phyloP scores from a whole-genome alignment of 2,113 vertebrate genomes.

The Hemicordylus capensis region DNA sequence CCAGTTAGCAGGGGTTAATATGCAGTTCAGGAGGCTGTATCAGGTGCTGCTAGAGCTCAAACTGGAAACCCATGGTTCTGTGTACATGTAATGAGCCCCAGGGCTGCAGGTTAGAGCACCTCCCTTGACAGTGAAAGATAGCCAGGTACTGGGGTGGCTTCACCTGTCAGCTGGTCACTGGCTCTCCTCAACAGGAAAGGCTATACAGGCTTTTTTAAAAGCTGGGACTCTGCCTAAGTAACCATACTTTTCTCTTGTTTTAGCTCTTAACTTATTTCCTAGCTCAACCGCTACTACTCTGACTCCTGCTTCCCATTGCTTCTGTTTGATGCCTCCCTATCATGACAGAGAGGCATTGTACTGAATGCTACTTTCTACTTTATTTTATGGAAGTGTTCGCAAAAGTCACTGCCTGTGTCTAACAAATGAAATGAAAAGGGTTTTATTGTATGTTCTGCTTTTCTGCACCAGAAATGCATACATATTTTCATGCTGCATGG shows the following conservation, averaged over 20 bases:
- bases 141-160: neutral
- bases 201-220: neutral
- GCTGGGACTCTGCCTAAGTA: neutral
- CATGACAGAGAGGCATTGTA: neutral
- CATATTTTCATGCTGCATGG: too few relatives aligned
- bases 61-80: neutral
- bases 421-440: neutral
- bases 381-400: neutral
- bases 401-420: neutral
- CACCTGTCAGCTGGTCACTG: neutral
- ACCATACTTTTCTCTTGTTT: neutral
- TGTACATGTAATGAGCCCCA: too few relatives aligned
- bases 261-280: neutral
- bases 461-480: too few relatives aligned
- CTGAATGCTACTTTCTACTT: slow-evolving; percentile 31
- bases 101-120: neutral
- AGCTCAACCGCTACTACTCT: neutral
- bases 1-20: too few relatives aligned
- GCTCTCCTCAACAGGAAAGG: neutral
- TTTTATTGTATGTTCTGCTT: neutral
- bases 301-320: neutral
- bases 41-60: neutral
- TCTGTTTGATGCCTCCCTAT: neutral
- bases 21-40: neutral
- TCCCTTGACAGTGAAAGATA: neutral